Evolutionary conservation across 2,888 invertebrate genomes (phyloP).

Genomic region (Dolichopus griseipennis): DNA sequence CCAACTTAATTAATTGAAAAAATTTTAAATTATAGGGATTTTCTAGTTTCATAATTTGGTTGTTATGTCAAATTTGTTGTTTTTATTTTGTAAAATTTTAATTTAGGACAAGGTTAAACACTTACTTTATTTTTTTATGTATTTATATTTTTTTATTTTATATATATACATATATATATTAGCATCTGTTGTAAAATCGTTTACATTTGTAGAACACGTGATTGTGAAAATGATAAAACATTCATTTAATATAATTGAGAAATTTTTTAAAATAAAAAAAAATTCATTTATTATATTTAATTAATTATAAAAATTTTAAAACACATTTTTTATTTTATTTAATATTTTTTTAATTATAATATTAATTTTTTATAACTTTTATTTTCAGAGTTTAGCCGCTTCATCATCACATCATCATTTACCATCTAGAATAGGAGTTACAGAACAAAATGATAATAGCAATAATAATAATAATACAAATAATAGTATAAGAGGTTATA

Average conservation of each 20-base stretch:
- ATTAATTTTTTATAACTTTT: neutral
- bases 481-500: slow-evolving; percentile 46
- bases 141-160: neutral
- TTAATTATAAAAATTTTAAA: no score
- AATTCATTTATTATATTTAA: neutral
- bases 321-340: no score
- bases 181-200: neutral
- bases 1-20: neutral
- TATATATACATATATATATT: no score
- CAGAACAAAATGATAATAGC: slow-evolving; percentile 8
- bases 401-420: neutral
- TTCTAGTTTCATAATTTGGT: neutral
- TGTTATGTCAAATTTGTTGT: neutral
- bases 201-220: neutral
- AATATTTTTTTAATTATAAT: no score
- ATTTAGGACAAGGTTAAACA: slow-evolving; percentile 2
- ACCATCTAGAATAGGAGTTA: neutral
- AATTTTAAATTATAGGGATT: neutral
- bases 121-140: neutral
- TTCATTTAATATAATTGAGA: neutral
- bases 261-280: neutral
- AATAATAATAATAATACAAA: slow-evolving; percentile 25
- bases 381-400: neutral
- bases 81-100: neutral
- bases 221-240: neutral